phyloP scores from a whole-genome alignment of 2,797 vertebrate species.

The Notolepis coatsorum region DNA sequence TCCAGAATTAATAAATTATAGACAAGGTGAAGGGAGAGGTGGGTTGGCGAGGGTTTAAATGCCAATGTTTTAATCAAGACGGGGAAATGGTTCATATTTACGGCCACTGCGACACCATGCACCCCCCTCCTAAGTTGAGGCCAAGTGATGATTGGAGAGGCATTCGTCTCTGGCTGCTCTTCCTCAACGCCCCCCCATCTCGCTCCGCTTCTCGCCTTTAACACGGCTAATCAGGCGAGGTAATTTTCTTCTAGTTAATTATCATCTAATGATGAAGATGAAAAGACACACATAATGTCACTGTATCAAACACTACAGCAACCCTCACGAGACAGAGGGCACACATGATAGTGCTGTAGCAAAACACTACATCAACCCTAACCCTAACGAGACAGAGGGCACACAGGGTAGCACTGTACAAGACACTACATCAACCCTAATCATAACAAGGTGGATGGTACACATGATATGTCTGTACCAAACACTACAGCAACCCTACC shows the following conservation, averaged over 20 bases:
- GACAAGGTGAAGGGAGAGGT: background rate
- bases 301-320: too few relatives aligned
- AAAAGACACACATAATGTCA: conserved; percentile 18
- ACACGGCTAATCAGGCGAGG: conserved; percentile 23
- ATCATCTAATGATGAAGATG: conserved; percentile 47
- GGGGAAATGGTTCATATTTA: conserved; percentile 38
- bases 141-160: conserved; percentile 22
- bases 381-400: too few relatives aligned
- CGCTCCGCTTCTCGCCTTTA: conserved; percentile 20
- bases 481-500: too few relatives aligned
- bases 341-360: too few relatives aligned
- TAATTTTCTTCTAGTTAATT: conserved; percentile 40
- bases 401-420: too few relatives aligned
- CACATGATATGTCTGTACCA: too few relatives aligned
- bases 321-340: too few relatives aligned
- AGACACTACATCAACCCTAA: too few relatives aligned
- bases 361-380: background rate
- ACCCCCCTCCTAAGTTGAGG: background rate
- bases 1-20: conserved; percentile 43
- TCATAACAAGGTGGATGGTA: too few relatives aligned
- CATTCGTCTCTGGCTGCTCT: conserved; percentile 22
- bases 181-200: background rate
- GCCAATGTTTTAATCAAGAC: conserved; percentile 53
- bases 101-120: conserved; percentile 4
- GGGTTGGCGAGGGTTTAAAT: conserved; percentile 40